phyloP scores from a whole-genome alignment of 2,113 vertebrate genomes.

The Tricholaema leucomelas region DNA sequence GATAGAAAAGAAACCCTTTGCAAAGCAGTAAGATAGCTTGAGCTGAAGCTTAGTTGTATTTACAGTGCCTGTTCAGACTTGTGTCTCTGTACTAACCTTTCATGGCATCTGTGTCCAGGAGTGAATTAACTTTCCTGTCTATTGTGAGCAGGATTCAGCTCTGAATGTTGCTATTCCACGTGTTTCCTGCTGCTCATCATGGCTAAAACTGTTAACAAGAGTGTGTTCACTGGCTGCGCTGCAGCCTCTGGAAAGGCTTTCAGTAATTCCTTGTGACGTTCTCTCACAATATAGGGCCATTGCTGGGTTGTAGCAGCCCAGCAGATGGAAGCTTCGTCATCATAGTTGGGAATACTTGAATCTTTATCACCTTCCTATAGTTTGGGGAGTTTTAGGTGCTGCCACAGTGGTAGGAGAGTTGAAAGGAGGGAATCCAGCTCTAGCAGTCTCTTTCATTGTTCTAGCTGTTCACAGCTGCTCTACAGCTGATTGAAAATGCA shows the following conservation, averaged over 20 bases:
- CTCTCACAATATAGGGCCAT: accelerated
- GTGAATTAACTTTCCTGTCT: slow-evolving; percentile 4
- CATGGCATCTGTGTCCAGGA: neutral
- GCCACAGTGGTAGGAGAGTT: neutral
- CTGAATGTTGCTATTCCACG: neutral
- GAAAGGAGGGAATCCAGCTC: neutral
- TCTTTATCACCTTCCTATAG: neutral
- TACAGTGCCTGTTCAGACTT: neutral
- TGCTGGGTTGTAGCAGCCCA: neutral
- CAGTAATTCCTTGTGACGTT: neutral
- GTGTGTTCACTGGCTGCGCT: neutral
- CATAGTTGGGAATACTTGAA: accelerated
- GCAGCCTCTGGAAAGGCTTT: neutral
- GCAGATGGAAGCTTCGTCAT: neutral
- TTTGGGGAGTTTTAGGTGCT: neutral
- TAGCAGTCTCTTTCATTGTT: neutral
- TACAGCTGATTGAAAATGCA: neutral
- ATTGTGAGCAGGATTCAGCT: neutral
- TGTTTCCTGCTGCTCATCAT: neutral
- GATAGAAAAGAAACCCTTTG: neutral
- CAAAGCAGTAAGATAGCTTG: neutral
- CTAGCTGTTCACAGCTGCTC: neutral
- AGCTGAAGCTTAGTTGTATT: neutral
- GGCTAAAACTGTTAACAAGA: neutral
- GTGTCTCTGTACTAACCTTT: neutral